Evolutionary conservation across 2,888 invertebrate species (phyloP).

Genomic region (Tenthredo livida): DNA sequence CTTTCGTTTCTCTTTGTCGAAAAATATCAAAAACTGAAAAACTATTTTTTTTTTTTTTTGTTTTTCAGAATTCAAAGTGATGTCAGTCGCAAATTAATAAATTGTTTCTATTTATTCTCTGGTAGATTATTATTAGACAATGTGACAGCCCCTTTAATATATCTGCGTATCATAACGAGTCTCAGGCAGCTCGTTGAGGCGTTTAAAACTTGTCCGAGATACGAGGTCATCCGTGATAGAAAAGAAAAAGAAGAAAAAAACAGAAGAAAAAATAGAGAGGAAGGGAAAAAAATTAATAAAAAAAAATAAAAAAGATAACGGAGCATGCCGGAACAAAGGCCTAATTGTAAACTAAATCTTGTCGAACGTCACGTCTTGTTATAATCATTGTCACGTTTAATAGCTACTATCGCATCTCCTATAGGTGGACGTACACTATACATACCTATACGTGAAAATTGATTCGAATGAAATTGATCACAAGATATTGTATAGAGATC

Average conservation of each 20-base stretch:
- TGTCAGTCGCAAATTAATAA: background rate
- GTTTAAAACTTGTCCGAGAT: constrained; percentile 6
- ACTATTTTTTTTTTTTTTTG: background rate
- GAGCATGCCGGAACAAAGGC: constrained; percentile 16
- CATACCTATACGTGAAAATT: background rate
- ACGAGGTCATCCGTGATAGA: constrained; percentile 22
- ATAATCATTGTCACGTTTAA: background rate
- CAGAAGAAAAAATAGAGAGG: background rate
- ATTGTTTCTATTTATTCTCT: no score
- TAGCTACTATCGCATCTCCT: no score
- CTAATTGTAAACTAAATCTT: constrained; percentile 7
- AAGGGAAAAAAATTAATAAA: background rate
- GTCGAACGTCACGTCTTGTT: background rate
- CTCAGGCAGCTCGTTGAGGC: constrained; percentile 3
- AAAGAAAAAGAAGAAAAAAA: background rate
- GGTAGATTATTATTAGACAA: background rate
- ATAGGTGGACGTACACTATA: no score
- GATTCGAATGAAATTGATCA: background rate
- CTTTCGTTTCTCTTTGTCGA: background rate
- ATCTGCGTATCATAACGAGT: constrained; percentile 13
- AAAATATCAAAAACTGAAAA: background rate
- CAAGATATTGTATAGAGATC: background rate
- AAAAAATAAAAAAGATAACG: background rate
- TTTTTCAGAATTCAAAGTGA: background rate
- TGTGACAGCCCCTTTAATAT: constrained; percentile 14